Conservation (phyloP, 2,888 invertebrate species). For the Venusia cambrica region DNA sequence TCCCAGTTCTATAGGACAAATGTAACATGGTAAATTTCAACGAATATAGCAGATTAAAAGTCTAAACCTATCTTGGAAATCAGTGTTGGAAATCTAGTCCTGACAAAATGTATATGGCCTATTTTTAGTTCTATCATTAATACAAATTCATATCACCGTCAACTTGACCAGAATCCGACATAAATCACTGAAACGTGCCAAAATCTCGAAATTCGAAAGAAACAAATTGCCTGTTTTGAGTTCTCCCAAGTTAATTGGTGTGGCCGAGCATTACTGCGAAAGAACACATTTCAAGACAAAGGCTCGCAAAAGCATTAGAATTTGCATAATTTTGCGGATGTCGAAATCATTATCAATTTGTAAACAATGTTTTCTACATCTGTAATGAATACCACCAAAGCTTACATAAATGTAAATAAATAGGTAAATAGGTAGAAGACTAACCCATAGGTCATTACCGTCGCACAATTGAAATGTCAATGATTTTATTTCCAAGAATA, state of each 20-base stretch:
- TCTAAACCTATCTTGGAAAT: too few species aligned
- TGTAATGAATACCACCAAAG: conserved; percentile 2
- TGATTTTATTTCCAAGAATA: conserved; percentile 23
- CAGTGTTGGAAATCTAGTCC: conserved; percentile 5
- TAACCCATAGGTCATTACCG: conserved; percentile 21
- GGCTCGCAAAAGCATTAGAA: conserved; percentile 24
- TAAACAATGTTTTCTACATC: too few species aligned
- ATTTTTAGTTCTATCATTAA: too few species aligned
- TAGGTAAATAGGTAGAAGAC: conserved; percentile 10
- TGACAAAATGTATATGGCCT: conserved; percentile 6
- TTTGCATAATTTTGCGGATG: conserved; percentile 2
- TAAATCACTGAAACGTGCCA: conserved; percentile 63
- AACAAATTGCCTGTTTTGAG: conserved; percentile 57
- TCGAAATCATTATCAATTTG: too few species aligned
- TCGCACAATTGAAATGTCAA: conserved; percentile 27
- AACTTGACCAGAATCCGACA: conserved; percentile 26
- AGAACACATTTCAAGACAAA: conserved; percentile 37
- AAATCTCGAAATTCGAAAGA: conserved; percentile 50
- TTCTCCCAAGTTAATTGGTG: conserved; percentile 56
- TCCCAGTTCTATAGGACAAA: too few species aligned
- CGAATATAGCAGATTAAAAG: too few species aligned
- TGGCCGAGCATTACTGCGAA: conserved; percentile 48
- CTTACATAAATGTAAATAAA: conserved; percentile 4
- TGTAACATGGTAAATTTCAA: too few species aligned
- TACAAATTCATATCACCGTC: too few species aligned